Conservation (phyloP, 2,797 vertebrate species). For the Chaenodraco wilsoni region DNA sequence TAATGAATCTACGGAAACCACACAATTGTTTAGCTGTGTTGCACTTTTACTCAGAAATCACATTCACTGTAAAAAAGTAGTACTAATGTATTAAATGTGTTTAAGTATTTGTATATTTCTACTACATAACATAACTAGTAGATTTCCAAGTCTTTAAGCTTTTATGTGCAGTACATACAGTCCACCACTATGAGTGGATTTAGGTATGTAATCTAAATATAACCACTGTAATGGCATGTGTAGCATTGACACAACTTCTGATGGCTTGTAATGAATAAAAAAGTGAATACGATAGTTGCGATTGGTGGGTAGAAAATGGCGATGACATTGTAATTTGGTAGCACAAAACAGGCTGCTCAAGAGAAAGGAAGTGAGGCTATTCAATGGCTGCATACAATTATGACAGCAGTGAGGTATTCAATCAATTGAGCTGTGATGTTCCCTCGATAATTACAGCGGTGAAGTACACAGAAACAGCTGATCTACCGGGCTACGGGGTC, state of each 20-base stretch:
- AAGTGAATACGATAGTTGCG: constrained; percentile 6
- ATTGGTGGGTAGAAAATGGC: constrained; percentile 24
- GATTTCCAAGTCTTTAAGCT: too few relatives aligned
- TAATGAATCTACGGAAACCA: constrained; percentile 51
- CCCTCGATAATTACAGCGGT: constrained; percentile 63
- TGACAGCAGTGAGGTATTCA: constrained; percentile 64
- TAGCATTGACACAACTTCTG: constrained; percentile 5
- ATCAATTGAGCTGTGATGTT: constrained; percentile 58
- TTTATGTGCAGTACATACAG: not conserved
- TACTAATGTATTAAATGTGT: not conserved
- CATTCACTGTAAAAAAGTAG: not conserved
- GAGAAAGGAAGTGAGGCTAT: constrained; percentile 42
- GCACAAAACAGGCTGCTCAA: constrained; percentile 29
- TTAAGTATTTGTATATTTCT: too few relatives aligned
- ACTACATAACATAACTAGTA: too few relatives aligned
- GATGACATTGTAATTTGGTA: constrained; percentile 36
- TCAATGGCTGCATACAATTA: constrained; percentile 57
- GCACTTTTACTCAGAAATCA: constrained; percentile 15
- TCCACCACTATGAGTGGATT: not conserved
- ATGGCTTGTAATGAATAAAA: constrained; percentile 29
- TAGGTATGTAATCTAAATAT: too few relatives aligned
- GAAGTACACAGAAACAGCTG: constrained; percentile 67
- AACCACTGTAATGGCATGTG: not conserved
- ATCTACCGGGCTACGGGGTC: constrained; percentile 72
- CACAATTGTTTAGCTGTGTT: constrained; percentile 36